Percentiles rank a stretch among this genome's conserved stretches.
phyloP scores from a whole-genome alignment of 2,797 vertebrate species.

The Poecile montanus region DNA sequence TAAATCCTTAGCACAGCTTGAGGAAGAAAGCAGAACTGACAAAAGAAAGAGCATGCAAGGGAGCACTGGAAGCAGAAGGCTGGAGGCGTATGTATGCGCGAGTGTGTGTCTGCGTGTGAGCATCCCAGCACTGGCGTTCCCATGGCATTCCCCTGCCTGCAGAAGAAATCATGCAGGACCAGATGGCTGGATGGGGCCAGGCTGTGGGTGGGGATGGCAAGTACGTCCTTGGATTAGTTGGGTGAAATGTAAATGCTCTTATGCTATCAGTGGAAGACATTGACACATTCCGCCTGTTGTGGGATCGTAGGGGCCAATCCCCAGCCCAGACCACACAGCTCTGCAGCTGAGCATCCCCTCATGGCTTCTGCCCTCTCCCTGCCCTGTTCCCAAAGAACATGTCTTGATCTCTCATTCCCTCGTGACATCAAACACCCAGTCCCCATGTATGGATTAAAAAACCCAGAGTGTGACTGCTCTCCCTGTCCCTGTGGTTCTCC shows the following conservation, averaged over 20 bases:
- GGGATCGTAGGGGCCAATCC: not conserved
- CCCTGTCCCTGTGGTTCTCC: not conserved
- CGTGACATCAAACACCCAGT: not conserved
- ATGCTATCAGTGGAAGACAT: not conserved
- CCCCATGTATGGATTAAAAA: not conserved
- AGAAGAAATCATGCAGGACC: constrained; percentile 19
- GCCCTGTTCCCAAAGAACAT: not conserved
- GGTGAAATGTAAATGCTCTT: not conserved
- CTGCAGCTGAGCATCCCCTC: not conserved
- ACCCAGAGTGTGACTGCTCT: not conserved
- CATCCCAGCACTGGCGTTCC: not conserved
- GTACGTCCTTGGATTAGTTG: not conserved
- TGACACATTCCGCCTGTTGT: not conserved
- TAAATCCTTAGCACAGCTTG: not conserved
- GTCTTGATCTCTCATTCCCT: not conserved
- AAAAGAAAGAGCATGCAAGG: constrained; percentile 44
- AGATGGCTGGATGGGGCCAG: constrained; percentile 36
- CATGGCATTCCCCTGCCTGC: constrained; percentile 51
- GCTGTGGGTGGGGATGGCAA: constrained; percentile 7
- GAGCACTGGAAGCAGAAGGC: constrained; percentile 40
- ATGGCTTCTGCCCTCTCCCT: not conserved
- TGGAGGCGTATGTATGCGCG: constrained; percentile 15
- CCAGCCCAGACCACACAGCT: not conserved
- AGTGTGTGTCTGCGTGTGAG: constrained; percentile 15
- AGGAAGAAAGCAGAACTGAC: not conserved